A percentile compares a stretch with the other conserved stretches of the same genome.
These are phyloP conservation scores for Sepiola atlantica DNA, from an alignment of 2,888 invertebrate genomes.

Conservation along the genomic window DNA sequence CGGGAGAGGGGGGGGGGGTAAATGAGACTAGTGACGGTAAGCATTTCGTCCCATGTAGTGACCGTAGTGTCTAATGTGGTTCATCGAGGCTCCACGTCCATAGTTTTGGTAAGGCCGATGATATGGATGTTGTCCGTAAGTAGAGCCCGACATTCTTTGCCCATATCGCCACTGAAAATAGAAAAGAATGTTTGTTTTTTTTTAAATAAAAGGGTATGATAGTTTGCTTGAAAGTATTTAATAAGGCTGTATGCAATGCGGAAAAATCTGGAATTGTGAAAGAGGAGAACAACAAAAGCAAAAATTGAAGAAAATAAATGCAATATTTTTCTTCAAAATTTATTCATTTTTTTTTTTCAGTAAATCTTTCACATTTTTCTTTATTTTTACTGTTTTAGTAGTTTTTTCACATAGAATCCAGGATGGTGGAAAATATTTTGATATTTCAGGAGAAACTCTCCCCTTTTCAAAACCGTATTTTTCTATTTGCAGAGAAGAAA, in stretches of 20 bases:
- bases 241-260: background rate
- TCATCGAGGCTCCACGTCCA: background rate
- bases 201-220: too few relatives aligned
- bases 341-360: background rate
- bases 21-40: slow-evolving; percentile 11
- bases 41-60: slow-evolving; percentile 43
- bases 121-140: slow-evolving; percentile 33
- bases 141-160: slow-evolving; percentile 22
- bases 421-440: too few relatives aligned
- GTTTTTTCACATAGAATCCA: too few relatives aligned
- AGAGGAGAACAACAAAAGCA: background rate
- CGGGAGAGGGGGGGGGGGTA: background rate
- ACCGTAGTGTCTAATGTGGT: background rate
- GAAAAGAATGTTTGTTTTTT: background rate
- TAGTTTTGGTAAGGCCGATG: slow-evolving; percentile 35
- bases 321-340: background rate
- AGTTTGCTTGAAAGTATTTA: background rate
- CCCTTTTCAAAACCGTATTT: too few relatives aligned
- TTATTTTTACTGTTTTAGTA: too few relatives aligned
- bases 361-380: too few relatives aligned
- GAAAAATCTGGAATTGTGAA: background rate
- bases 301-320: background rate
- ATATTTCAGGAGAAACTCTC: too few relatives aligned
- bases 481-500: too few relatives aligned
- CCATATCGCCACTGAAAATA: slow-evolving; percentile 38